Percentiles rank a stretch among this genome's conserved stretches.
These are phyloP conservation scores for Gymnocheta viridis DNA, from an alignment of 2,888 invertebrate species.

Conservation along the genomic window DNA sequence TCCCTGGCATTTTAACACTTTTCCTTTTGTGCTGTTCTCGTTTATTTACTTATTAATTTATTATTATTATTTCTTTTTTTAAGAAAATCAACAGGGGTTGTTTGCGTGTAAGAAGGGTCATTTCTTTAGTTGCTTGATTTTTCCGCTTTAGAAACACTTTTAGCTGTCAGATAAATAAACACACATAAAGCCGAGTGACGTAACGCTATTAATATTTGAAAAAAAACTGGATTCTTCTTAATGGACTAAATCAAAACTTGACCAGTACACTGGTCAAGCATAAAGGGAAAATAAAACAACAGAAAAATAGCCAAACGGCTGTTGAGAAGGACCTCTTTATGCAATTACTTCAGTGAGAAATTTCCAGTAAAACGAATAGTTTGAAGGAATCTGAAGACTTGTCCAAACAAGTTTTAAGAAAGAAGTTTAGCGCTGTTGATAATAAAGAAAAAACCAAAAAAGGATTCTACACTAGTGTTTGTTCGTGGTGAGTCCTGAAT, in stretches of 20 bases:
- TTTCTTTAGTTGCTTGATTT: neutral
- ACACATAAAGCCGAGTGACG: neutral
- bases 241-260: constrained; percentile 42
- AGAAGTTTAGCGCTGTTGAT: neutral
- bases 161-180: neutral
- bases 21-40: neutral
- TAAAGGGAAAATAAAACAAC: constrained; percentile 6
- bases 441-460: neutral
- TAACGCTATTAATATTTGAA: constrained; percentile 19
- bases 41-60: neutral
- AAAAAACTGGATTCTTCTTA: constrained; percentile 33
- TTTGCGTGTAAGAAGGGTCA: constrained; percentile 1
- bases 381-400: neutral
- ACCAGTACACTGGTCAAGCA: constrained; percentile 56
- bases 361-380: neutral
- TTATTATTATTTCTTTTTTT: neutral
- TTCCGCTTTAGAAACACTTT: neutral
- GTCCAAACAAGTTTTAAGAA: constrained; percentile 1
- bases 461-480: neutral
- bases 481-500: neutral
- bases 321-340: neutral
- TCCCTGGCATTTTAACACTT: neutral
- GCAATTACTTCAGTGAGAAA: neutral
- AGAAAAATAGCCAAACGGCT: constrained; percentile 23
- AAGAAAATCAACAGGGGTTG: constrained; percentile 34